A percentile compares a stretch with the other conserved stretches of the same genome.
phyloP scores from a whole-genome alignment of 1,140 invertebrate species.

The Neuroterus valhalla region DNA sequence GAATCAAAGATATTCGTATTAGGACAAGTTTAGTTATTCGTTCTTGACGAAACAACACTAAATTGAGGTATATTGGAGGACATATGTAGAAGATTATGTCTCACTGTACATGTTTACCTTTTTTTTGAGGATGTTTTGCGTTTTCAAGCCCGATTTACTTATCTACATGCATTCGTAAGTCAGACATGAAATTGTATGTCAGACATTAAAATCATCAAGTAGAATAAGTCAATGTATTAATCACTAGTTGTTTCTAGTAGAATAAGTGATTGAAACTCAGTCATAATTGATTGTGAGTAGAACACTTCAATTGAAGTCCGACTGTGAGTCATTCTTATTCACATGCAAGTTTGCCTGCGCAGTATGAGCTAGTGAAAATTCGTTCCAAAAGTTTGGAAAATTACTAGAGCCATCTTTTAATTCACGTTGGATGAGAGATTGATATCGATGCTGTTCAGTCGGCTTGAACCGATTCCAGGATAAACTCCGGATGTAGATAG shows the following conservation, averaged over 20 bases:
- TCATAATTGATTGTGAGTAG: background rate
- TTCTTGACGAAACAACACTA: no score
- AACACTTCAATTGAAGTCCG: background rate
- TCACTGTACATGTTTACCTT: no score
- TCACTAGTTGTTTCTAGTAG: no score
- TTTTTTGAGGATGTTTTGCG: no score
- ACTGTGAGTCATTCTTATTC: background rate
- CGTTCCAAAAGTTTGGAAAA: background rate
- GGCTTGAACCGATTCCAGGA: slow-evolving; percentile 12
- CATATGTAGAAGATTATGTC: no score
- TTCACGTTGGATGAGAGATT: background rate
- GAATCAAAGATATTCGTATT: no score
- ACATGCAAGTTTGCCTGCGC: background rate
- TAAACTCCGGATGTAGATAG: slow-evolving; percentile 13
- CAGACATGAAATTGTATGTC: no score
- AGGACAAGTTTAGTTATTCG: no score
- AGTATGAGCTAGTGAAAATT: background rate
- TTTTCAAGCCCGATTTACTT: background rate
- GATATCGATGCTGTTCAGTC: slow-evolving; percentile 20
- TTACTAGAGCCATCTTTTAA: background rate
- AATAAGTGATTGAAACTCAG: no score
- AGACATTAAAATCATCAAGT: no score
- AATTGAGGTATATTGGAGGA: no score
- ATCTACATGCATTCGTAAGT: background rate
- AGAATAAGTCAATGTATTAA: no score